Evolutionary conservation across 1,140 invertebrate species (phyloP).

Genomic region (Pseudomyrmex concolor): DNA sequence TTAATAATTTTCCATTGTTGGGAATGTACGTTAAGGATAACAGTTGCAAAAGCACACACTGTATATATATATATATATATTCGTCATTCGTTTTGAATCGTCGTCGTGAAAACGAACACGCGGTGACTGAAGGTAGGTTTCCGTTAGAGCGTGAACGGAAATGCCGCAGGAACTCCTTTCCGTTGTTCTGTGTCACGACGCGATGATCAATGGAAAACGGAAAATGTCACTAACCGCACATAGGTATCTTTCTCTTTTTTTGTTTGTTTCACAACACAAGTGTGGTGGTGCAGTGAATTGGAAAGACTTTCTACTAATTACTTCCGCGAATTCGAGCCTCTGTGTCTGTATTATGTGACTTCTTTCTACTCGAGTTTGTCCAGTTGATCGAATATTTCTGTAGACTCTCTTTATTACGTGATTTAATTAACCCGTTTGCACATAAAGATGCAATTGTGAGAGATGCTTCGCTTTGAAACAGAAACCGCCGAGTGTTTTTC

Average conservation of each 20-base stretch:
- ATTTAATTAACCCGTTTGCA: slow-evolving; percentile 31
- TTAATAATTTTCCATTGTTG: slow-evolving; percentile 32
- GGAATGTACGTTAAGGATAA: background rate
- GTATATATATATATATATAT: too few species aligned
- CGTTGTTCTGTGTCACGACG: slow-evolving; percentile 10
- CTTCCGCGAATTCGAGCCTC: slow-evolving; percentile 62
- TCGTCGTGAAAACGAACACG: background rate
- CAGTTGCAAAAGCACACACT: background rate
- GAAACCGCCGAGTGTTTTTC: too few species aligned
- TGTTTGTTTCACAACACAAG: background rate
- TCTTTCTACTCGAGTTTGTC: slow-evolving; percentile 42
- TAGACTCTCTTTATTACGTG: slow-evolving; percentile 11
- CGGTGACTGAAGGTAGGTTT: slow-evolving; percentile 6
- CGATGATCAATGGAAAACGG: slow-evolving; percentile 40
- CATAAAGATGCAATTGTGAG: slow-evolving; percentile 15
- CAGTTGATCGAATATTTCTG: slow-evolving; percentile 35
- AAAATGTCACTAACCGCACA: slow-evolving; percentile 23
- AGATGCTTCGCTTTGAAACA: background rate
- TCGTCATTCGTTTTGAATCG: background rate
- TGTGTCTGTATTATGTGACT: slow-evolving; percentile 29
- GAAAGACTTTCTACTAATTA: slow-evolving; percentile 74
- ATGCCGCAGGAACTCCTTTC: slow-evolving; percentile 23
- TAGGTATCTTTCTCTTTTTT: slow-evolving; percentile 6
- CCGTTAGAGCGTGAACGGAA: background rate
- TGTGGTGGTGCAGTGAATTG: slow-evolving; percentile 28